Base-by-base conservation (phyloP, 2,797 vertebrate species). In the Chloroceryle inda region DNA sequence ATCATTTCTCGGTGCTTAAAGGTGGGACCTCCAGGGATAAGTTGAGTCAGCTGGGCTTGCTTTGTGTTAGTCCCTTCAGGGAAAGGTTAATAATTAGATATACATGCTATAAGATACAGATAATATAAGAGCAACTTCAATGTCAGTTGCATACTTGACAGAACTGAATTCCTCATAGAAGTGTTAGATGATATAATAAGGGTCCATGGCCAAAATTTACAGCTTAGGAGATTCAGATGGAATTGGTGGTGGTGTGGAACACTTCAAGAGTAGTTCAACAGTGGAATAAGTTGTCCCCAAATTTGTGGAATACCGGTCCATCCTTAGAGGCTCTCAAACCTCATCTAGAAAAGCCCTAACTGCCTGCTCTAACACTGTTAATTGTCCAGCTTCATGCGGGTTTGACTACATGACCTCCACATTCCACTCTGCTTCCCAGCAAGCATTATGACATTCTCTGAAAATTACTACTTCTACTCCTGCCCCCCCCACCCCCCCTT, bases 361-460 rank as follows among this genome's bases (percentile, higher is more conserved):
- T 63, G 20, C 35, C 14, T 67, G 7, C 42, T 94, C 13, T 37
- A 63, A 7, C 24, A 11, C 4, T 37, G 16, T 31, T 91, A 26
- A 44, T 33, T 50, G 42, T 47, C 11, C 55, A 69, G 26, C 24
- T 74, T 85, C 27, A 16, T 15, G 19, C 3, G 9, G 37, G 9
- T 35, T 81, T 93, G 23, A 31, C 38, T 91, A 29, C 13, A 42
- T 47, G 35, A 82, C 67, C 59, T 91, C 40, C 67, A 85, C 29
- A 79, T 16, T 5, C 26, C 33, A 55, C 82, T 86, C 50, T 44
- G 4, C 21, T 91, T 87, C 72, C n/a, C 59, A 73, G 38, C 7
- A 38, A 94, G 21, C 8, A 40, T 72, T 84, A 27, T 42, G 53
- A 81, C 45, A 62, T 9, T 33, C 16, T 42, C 37, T 68, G 42